Evolutionary conservation across 2,113 vertebrate species (phyloP).

Genomic region (Tretioscincus oriximinensis): DNA sequence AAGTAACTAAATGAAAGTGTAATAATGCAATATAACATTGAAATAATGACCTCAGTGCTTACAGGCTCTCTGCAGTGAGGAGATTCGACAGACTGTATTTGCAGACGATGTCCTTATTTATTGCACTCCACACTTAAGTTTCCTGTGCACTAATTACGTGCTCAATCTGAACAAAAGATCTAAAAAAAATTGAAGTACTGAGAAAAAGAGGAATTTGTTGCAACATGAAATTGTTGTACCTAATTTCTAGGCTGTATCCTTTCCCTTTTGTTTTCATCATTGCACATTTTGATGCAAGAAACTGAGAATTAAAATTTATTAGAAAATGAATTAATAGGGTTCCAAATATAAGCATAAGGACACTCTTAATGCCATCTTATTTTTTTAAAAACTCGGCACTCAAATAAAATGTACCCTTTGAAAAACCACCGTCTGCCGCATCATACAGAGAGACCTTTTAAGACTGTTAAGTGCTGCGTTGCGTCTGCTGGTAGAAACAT

Average conservation of each 20-base stretch:
- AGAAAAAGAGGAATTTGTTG: constrained; percentile 31
- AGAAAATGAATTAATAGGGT: constrained; percentile 16
- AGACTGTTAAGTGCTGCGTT: constrained; percentile 58
- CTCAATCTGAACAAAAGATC: constrained; percentile 56
- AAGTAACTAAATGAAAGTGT: background rate
- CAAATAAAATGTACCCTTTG: constrained; percentile 30
- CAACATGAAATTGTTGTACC: background rate
- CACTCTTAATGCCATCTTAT: constrained; percentile 54
- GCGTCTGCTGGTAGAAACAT: constrained; percentile 62
- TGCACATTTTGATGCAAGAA: background rate
- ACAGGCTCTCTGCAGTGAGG: constrained; percentile 63
- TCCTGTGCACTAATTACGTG: constrained; percentile 66
- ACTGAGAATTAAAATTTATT: constrained; percentile 3
- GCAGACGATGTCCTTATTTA: constrained; percentile 63
- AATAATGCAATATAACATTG: constrained; percentile 43
- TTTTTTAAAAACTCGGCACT: constrained; percentile 27
- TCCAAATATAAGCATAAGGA: constrained; percentile 17
- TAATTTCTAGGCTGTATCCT: background rate
- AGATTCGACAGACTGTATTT: constrained; percentile 62
- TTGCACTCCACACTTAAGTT: constrained; percentile 67
- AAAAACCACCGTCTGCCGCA: constrained; percentile 44
- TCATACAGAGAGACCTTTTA: constrained; percentile 63
- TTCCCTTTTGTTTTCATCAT: constrained; percentile 22
- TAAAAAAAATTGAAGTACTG: constrained; percentile 38
- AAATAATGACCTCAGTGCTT: constrained; percentile 59